Conservation (phyloP, 2,797 vertebrate genomes). For the Hapalemur alaotrensis region DNA sequence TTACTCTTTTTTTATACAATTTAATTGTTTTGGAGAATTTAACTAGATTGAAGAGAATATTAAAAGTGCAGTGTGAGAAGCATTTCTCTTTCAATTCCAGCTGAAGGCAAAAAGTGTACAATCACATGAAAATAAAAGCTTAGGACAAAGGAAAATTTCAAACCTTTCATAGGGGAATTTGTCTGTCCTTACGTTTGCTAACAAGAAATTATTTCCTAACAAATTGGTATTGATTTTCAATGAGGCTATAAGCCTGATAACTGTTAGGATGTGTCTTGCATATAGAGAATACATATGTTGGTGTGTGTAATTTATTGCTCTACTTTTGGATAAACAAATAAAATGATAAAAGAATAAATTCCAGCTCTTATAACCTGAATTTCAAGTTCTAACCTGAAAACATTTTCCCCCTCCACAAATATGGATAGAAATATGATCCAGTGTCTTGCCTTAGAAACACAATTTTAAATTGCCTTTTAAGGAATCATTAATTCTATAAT, state of each 20-base stretch:
- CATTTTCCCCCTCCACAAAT: neutral
- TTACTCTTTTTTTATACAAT: neutral
- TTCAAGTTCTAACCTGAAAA: neutral
- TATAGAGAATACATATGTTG: neutral
- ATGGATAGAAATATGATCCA: neutral
- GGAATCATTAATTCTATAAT: constrained; percentile 32
- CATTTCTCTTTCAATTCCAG: neutral
- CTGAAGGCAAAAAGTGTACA: neutral
- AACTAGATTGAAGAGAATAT: constrained; percentile 45
- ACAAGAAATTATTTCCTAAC: constrained; percentile 2
- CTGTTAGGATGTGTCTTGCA: neutral
- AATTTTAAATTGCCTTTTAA: neutral
- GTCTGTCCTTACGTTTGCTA: neutral
- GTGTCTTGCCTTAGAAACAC: neutral
- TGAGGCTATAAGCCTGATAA: neutral
- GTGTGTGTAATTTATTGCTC: neutral
- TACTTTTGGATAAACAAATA: neutral
- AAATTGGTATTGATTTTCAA: constrained; percentile 8
- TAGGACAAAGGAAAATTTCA: constrained; percentile 4
- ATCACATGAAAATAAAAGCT: neutral
- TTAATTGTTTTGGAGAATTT: neutral
- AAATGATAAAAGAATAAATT: neutral
- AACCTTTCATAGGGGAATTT: neutral
- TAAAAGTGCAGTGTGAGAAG: neutral
- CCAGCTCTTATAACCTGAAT: neutral